Base-by-base conservation (phyloP, 2,113 vertebrate genomes). In the Chrysemys picta region DNA sequence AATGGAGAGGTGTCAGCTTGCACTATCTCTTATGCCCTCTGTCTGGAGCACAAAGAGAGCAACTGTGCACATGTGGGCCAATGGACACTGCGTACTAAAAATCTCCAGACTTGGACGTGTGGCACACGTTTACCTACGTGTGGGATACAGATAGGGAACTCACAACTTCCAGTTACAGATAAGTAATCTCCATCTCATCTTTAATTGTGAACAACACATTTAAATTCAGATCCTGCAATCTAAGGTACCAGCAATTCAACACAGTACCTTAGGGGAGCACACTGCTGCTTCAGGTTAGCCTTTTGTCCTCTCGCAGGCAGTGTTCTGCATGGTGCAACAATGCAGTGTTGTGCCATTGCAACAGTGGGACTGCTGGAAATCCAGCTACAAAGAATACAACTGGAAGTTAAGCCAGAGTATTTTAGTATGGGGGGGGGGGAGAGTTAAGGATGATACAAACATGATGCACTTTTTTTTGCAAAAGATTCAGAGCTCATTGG, bases 271-370 rank as follows among this genome's bases (percentile, higher is more conserved):
- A 0, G 0, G 8, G 4, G 2, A 79, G 80, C 69, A 75, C 69
- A 35, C 42, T 38, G 57, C 80, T 78, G 85, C 53, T 49, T 83
- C 75, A 84, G 50, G 90, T 29, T n/a, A 69, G 38, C 65, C 88
- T 57, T 93, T 95, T 93, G 89, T 53, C 38, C 84, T 88, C 83
- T 95, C 38, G 27, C 80, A 91, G 85, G 35, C 72, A 76, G 10
- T 50, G 14, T 1, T 90, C 69, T 5, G 1, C 69, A 29, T 54
- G 42, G 22, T 1, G 0, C 81, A 31, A 35, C 31, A 42, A 17
- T 81, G 19, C 8, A 82, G 72, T 81, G 22, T 22, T 4, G 31
- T 76, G 24, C 47, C 78, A 38, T 31, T 47, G 42, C 35, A 6
- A 14, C 29, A 38, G 52, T 54, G 24, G 29, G 35, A 45, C 47